Percentiles rank a stretch among this genome's conserved stretches.
These are phyloP conservation scores for Lucinisca nassula DNA, from an alignment of 2,888 invertebrate species.

Conservation along the genomic window DNA sequence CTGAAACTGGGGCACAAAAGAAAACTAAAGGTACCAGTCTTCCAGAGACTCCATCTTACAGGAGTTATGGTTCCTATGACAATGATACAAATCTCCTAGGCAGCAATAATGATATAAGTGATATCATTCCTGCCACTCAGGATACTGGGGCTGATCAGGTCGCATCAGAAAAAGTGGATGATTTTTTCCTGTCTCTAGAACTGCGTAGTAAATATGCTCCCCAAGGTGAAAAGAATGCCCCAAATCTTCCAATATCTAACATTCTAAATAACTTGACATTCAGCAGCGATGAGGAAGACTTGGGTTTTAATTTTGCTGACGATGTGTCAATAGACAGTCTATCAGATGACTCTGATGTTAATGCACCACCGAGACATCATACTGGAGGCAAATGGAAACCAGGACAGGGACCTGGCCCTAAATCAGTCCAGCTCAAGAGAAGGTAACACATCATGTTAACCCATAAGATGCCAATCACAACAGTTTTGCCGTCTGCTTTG, in stretches of 20 bases:
- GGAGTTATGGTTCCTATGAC: not conserved
- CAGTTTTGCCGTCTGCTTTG: no score
- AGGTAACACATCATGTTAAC: no score
- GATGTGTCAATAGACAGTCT: slow-evolving; percentile 79
- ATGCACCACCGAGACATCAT: slow-evolving; percentile 80
- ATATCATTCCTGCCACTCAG: slow-evolving; percentile 28
- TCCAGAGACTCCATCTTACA: not conserved
- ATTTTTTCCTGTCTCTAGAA: slow-evolving; percentile 94
- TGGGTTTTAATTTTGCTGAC: slow-evolving; percentile 79
- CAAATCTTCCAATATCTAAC: slow-evolving; percentile 82
- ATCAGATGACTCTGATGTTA: slow-evolving; percentile 73
- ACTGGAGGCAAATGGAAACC: slow-evolving; percentile 93
- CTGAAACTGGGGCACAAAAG: not conserved
- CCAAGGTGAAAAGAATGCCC: slow-evolving; percentile 61
- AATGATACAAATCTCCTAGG: not conserved
- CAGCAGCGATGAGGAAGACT: slow-evolving; percentile 85
- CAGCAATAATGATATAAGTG: slow-evolving; percentile 14
- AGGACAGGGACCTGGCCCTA: slow-evolving; percentile 75
- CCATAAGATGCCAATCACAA: no score
- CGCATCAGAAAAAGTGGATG: slow-evolving; percentile 83
- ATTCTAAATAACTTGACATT: slow-evolving; percentile 85
- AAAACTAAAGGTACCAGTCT: not conserved
- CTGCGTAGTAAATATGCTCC: slow-evolving; percentile 84
- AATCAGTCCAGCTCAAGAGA: not conserved
- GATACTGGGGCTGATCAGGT: slow-evolving; percentile 15